Base-by-base conservation (phyloP, 1,140 invertebrate species). In the Coelopa frigida region DNA sequence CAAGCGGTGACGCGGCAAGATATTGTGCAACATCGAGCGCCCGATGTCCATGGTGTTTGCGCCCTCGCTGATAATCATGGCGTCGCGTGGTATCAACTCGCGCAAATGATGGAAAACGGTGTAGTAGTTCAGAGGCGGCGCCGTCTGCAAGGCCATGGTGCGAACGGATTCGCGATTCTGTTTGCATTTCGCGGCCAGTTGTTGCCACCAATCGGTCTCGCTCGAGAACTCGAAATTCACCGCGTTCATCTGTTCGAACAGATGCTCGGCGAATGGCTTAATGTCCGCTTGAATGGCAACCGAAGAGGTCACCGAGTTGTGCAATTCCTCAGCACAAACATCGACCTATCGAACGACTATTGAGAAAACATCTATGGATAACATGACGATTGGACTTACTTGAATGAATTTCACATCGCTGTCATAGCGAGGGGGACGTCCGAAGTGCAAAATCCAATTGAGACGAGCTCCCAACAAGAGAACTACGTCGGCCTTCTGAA, bases 1-100 rank as follows among this genome's bases (percentile, higher is more conserved):
- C 21, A 92, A 71, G 31, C 93, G 78, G 67, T 94, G 90, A 32
- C 90, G 72, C 0, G 93, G 89, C 38, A 83, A 68, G 44, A 78
- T 75, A 61, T 96, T 95, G 3, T 84, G 71, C 14, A 98, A 70
- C 70, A 97, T 83, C 0, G 90, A 84, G 35, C 94, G 77, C 3
- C 94, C 92, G 61, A 97, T 97, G 59, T 97, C 94, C 94, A 98
- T 98, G 1, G 94, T 98, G 66, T 97, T 97, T 10, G 94, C 93
- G 31, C 94, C 94, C 75, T 98, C 94, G 61, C 91, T 95, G n/a
- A 96, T 85, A 57, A 98, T 92, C 3, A 98, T 83, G 15, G 82
- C 82, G 73, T 98, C 86, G 54, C 78, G 74, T 1, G 87, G 87
- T 48, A 91, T 77, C 17, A 73, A 70, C 43, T 82, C 74, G 58